Conservation (phyloP, 1,140 invertebrate species). For the Dryas iulia region DNA sequence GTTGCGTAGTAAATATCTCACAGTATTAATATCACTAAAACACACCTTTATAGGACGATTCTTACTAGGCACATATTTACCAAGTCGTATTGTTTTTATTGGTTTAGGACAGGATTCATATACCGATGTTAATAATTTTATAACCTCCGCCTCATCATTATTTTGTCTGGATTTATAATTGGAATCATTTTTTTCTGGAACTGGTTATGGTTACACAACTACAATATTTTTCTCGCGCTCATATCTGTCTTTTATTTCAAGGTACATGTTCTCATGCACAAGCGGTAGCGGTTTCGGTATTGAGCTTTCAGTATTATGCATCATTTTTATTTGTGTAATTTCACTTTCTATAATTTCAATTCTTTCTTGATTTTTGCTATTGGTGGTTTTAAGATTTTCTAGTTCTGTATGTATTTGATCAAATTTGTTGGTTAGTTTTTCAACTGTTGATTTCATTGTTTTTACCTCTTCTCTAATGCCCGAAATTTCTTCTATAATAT, state of each 20-base stretch:
- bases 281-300: not conserved
- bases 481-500: not conserved
- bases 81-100: slow-evolving; percentile 29
- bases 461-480: not conserved
- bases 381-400: not conserved
- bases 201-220: not conserved
- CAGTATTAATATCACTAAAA: not conserved
- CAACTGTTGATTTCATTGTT: not conserved
- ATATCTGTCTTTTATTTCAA: not conserved
- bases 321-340: too few relatives aligned
- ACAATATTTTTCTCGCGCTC: slow-evolving; percentile 1
- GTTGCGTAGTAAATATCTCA: slow-evolving; percentile 15
- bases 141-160: not conserved
- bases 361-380: too few relatives aligned
- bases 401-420: not conserved
- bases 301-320: not conserved
- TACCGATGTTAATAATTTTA: slow-evolving; percentile 14
- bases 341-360: not conserved
- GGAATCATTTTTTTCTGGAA: not conserved
- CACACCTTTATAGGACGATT: slow-evolving; percentile 24
- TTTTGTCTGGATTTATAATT: not conserved
- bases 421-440: not conserved
- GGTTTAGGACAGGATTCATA: slow-evolving; percentile 22
- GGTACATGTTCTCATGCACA: not conserved
- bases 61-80: slow-evolving; percentile 21